phyloP scores from a whole-genome alignment of 2,113 vertebrate species.

The Toxotes chatareus region DNA sequence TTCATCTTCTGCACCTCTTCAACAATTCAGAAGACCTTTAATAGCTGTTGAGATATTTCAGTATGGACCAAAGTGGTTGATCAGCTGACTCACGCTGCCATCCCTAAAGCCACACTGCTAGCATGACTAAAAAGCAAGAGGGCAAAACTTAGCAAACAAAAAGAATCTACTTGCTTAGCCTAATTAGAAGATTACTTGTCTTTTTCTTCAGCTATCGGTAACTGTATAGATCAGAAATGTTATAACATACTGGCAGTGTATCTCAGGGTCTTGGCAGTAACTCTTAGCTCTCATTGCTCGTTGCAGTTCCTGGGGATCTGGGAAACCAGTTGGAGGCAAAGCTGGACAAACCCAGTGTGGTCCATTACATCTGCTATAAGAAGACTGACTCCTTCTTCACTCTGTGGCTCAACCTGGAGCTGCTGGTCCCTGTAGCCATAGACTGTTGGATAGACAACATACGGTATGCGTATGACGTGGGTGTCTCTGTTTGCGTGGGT shows the following conservation, averaged over 20 bases:
- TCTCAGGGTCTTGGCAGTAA: not conserved
- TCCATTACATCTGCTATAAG: constrained; percentile 97
- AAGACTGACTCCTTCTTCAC: constrained; percentile 95
- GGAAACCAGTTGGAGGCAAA: constrained; percentile 98
- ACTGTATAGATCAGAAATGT: no score
- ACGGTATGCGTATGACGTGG: constrained; percentile 87
- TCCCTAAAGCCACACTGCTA: no score
- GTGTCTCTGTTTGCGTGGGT: not conserved
- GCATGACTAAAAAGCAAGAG: no score
- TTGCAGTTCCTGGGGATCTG: constrained; percentile 94
- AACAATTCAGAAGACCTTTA: no score
- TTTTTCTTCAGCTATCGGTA: no score
- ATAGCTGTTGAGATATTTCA: no score
- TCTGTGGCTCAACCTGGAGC: constrained; percentile 96
- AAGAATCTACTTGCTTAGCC: no score
- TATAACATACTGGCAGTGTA: not conserved
- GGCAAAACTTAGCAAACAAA: no score
- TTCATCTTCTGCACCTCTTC: no score
- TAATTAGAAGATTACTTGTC: no score
- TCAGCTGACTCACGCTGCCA: no score
- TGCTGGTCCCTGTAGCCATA: constrained; percentile 93
- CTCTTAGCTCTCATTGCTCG: not conserved
- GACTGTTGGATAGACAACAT: constrained; percentile 99
- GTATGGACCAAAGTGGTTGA: no score
- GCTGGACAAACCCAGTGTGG: constrained; percentile 94